Base-by-base conservation (phyloP, 53 echinoderm and acorn worm species). In the Echinometra lucunter region DNA sequence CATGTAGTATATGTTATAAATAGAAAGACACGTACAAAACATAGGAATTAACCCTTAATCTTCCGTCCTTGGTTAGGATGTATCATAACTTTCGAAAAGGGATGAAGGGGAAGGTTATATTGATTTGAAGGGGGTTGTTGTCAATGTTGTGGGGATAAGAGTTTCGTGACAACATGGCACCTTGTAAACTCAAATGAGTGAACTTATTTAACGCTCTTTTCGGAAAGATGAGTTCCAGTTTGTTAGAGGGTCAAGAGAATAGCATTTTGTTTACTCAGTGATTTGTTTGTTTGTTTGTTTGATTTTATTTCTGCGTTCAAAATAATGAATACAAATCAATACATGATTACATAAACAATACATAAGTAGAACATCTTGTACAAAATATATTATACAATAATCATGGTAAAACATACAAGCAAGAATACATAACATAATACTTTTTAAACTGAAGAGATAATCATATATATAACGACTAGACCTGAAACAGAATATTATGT, bases 11-110 rank as follows among this genome's bases (percentile, higher is more conserved):
- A 32, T 78, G 78, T 42, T 78, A 78, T 78, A 35, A 78, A 40
- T 78, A 78, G 78, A 78, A 16, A 6, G 23, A 40, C 78, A 78
- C 78, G 78, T 78, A 78, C 5, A 78, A 78, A 42, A 78, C 78
- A 78, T 40, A 78, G 78, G 40, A 78, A 78, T 78, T 78, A 78
- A 78, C 78, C 42, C 40, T 35, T 78, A 78, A 78, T 78, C 78
- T 42, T 40, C 0, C 21, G 78, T 35, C 78, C 78, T 78, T 42
- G 78, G 21, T 42, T 78, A 42, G 38, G 78, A 78, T 78, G 78
- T 12, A 78, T 78, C 78, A 78, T 78, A 78, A 18, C 38, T 38
- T 38, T 78, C 42, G 17, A 69, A 69, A n/a, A 69, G 10, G 21
- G 5, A 19, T 78, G 19, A 19, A 19, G 42, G 40, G 38, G 78